Conservation (phyloP, 1,140 invertebrate genomes). For the Homalodisca vitripennis region DNA sequence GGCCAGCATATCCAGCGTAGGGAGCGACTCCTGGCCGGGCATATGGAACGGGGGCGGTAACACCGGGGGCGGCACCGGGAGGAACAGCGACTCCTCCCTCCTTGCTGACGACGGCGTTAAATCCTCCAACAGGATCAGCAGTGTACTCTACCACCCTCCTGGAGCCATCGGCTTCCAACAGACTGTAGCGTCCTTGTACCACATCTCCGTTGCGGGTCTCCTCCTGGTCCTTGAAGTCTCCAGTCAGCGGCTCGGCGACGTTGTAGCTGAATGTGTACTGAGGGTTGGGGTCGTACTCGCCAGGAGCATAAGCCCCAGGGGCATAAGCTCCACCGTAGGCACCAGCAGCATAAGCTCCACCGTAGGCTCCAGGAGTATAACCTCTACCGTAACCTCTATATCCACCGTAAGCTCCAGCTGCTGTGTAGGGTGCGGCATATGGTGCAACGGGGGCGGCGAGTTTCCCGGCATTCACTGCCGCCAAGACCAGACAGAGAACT, state of each 20-base stretch:
- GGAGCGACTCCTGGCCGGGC: constrained; percentile 5
- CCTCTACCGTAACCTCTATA: background rate
- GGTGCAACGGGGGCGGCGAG: background rate
- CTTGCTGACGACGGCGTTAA: constrained; percentile 37
- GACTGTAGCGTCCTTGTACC: constrained; percentile 63
- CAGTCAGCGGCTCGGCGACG: constrained; percentile 62
- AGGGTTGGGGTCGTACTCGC: constrained; percentile 38
- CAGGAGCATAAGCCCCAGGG: constrained; percentile 49
- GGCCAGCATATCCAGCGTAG: background rate
- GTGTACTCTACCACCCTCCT: constrained; percentile 43
- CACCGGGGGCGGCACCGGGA: background rate
- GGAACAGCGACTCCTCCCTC: constrained; percentile 18
- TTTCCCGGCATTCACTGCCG: background rate
- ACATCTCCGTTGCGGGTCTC: constrained; percentile 64
- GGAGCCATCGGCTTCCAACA: constrained; percentile 45
- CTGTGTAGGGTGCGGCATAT: background rate
- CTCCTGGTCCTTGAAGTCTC: constrained; percentile 64
- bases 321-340: constrained; percentile 42
- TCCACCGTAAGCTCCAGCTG: background rate
- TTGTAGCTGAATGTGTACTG: constrained; percentile 62
- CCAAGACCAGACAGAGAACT: background rate
- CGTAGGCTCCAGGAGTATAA: background rate
- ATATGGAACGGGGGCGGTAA: constrained; percentile 2
- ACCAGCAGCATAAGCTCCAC: constrained; percentile 29
- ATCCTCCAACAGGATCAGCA: constrained; percentile 42